Percentiles rank a stretch among this genome's conserved stretches.
These are phyloP conservation scores for Bufo bufo DNA, from an alignment of 2,113 vertebrate species.

Conservation along the genomic window DNA sequence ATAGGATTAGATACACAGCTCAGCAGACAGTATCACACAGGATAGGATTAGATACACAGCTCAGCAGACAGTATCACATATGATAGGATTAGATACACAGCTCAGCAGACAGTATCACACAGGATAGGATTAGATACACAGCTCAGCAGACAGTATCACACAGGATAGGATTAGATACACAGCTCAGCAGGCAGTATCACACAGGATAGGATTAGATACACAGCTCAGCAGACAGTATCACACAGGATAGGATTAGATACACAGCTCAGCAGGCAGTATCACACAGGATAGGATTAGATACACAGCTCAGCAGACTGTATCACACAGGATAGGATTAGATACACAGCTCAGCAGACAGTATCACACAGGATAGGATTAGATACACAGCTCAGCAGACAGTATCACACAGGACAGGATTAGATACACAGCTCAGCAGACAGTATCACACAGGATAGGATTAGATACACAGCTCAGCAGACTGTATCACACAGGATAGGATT, in stretches of 20 bases:
- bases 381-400: background rate
- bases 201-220: background rate
- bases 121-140: background rate
- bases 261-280: background rate
- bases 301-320: background rate
- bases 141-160: background rate
- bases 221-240: background rate
- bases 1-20: background rate
- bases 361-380: background rate
- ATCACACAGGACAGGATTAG: background rate
- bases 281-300: background rate
- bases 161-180: background rate
- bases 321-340: background rate
- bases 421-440: background rate
- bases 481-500: background rate
- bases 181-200: background rate
- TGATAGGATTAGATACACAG: background rate
- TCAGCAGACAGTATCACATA: slow-evolving; percentile 7
- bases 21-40: background rate
- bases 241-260: background rate
- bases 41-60: background rate
- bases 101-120: background rate
- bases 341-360: background rate
- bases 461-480: background rate
- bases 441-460: background rate